A percentile compares a stretch with the other conserved stretches of the same genome.
Conservation (phyloP, 2,888 invertebrate genomes). For the Leistus spinibarbis region DNA sequence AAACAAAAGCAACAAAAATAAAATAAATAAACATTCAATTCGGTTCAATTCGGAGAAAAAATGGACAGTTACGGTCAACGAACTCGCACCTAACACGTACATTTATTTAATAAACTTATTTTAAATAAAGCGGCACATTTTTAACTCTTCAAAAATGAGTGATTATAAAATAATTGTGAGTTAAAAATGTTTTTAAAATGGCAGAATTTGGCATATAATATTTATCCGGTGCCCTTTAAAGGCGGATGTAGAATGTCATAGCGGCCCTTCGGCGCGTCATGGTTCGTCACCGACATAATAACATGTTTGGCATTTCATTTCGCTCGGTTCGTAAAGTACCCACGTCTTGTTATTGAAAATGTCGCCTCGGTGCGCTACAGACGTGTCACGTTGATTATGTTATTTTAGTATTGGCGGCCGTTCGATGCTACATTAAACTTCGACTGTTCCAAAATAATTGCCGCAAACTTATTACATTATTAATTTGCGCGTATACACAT, state of each 20-base stretch:
- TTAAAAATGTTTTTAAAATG: neutral
- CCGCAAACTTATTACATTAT: too few relatives aligned
- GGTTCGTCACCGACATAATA: neutral
- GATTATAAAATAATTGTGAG: too few relatives aligned
- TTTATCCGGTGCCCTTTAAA: neutral
- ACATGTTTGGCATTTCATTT: neutral
- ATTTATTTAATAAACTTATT: too few relatives aligned
- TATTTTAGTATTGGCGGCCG: neutral
- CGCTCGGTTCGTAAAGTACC: neutral
- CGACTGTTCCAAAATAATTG: too few relatives aligned
- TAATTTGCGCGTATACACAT: too few relatives aligned
- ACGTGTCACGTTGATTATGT: neutral
- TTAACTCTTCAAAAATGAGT: too few relatives aligned
- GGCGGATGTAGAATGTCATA: neutral
- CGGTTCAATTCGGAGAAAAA: too few relatives aligned
- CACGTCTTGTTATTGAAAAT: neutral
- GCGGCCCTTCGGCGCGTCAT: neutral
- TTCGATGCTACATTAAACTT: neutral
- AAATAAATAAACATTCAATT: too few relatives aligned
- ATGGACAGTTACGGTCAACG: neutral
- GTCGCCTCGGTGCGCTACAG: neutral
- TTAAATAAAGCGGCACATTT: too few relatives aligned
- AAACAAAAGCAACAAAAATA: neutral
- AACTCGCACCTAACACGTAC: neutral
- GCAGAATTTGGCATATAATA: neutral